Base-by-base conservation (phyloP, 2,888 invertebrate species). In the Lampropteryx suffumata region DNA sequence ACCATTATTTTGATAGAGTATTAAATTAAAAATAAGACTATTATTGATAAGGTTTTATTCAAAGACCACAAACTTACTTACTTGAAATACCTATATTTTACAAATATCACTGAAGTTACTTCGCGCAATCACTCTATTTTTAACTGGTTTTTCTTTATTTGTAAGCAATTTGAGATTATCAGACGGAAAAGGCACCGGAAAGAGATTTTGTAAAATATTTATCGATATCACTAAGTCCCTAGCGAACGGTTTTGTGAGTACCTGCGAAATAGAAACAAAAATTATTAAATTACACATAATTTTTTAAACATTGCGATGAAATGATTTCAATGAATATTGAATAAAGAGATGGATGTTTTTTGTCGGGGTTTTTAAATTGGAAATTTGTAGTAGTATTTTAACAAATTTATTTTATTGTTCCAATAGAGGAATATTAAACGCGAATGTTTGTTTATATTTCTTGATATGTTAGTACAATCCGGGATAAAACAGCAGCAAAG, bases 211-310 rank as follows among this genome's bases (percentile, higher is more conserved):
- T 3, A 42, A 36, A 47, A 32, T 14, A 33, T 10, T 28, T 17
- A 34, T 12, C n/a, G 34, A 17, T 10, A 28, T 7, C 24, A 30
- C n/a, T 37, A 30, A 9, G 5, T 27, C 14, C 5, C n/a, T 27
- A 10, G 21, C 29, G 11, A 30, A 45, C 3, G 7, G 0, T 12
- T 27, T 33, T 12, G 5, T 1, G 12, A 33, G 41, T 55, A 55
- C 54, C 54, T 55, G 50, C 43, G 42, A 39, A 17, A 2, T 2
- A 43, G 10, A 53, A 53, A 41, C 8, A 2, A 35, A 1, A 24
- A 6, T 6, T 17, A 17, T 17, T 17, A 3, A 17, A 2, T 3
- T 17, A 3, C 4, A 3, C 3, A 17, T 3, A 17, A 17, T 17
- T 2, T 3, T 3, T 3, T 17, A 17, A 17, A 17, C 17, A 4